These are phyloP conservation scores for Cactoblastis cactorum DNA, from an alignment of 2,888 invertebrate genomes.

Conservation along the genomic window DNA sequence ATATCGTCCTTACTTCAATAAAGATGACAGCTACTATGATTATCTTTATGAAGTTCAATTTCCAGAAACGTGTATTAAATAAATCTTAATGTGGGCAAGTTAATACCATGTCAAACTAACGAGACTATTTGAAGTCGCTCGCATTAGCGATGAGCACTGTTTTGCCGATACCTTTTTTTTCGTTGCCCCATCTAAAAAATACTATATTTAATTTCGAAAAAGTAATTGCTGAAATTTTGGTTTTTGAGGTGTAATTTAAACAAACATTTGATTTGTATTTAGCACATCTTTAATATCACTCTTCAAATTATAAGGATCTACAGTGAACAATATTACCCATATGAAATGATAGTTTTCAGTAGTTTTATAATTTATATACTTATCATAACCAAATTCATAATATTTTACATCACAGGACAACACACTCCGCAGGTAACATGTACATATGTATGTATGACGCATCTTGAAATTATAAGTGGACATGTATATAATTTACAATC, in stretches of 20 bases:
- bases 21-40: too few species aligned
- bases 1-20: too few species aligned
- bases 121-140: too few species aligned
- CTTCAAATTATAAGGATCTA: slow-evolving; percentile 3
- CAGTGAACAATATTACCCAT: neutral
- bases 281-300: slow-evolving; percentile 11
- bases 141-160: too few species aligned
- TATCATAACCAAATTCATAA: neutral
- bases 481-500: neutral
- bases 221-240: neutral
- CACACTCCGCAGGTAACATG: slow-evolving; percentile 8
- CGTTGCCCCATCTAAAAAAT: too few species aligned
- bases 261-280: neutral
- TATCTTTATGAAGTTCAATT: too few species aligned
- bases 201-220: too few species aligned
- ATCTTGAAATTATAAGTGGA: neutral
- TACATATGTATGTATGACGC: slow-evolving; percentile 1
- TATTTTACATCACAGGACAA: slow-evolving; percentile 13
- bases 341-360: neutral
- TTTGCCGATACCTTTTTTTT: too few species aligned
- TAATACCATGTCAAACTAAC: too few species aligned
- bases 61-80: too few species aligned
- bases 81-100: too few species aligned
- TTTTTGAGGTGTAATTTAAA: neutral
- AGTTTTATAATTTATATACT: neutral